Evolutionary conservation across 2,888 invertebrate species (phyloP).

Genomic region (Thereva nobilitata): DNA sequence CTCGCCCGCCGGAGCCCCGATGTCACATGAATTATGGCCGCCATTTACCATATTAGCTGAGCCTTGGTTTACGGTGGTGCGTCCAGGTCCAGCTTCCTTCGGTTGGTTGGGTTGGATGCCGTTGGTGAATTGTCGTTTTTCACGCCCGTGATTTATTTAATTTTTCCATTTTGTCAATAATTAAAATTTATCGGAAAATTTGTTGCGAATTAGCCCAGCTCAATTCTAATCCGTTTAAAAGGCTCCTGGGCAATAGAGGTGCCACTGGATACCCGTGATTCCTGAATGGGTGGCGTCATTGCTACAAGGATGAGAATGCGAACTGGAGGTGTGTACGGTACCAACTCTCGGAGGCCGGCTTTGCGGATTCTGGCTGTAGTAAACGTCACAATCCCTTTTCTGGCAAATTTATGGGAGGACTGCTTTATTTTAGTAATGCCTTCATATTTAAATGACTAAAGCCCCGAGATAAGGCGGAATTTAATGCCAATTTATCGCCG

Average conservation of each 20-base stretch:
- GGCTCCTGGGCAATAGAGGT: background rate
- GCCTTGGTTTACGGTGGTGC: constrained; percentile 8
- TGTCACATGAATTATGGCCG: constrained; percentile 17
- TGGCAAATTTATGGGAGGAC: constrained; percentile 4
- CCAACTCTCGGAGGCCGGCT: background rate
- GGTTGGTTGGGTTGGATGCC: background rate
- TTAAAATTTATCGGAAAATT: constrained; percentile 39
- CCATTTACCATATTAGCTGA: constrained; percentile 3
- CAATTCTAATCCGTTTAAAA: constrained; percentile 24
- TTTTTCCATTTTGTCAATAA: constrained; percentile 34
- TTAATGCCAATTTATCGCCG: constrained; percentile 35
- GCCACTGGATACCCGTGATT: too few species aligned
- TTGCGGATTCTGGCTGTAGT: background rate
- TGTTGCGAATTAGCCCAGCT: constrained; percentile 7
- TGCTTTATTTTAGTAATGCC: constrained; percentile 22
- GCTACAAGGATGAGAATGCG: background rate
- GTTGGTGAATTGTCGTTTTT: too few species aligned
- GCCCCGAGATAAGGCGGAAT: constrained; percentile 35
- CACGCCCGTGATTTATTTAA: constrained; percentile 19
- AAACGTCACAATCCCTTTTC: constrained; percentile 5
- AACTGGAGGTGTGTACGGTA: constrained; percentile 4
- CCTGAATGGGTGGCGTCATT: too few species aligned
- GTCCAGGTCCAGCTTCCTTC: constrained; percentile 1
- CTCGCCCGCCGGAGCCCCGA: constrained; percentile 1
- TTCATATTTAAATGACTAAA: constrained; percentile 36